A percentile compares a stretch with the other conserved stretches of the same genome.
phyloP scores from a whole-genome alignment of 2,113 vertebrate species.

The Stercorarius parasiticus region DNA sequence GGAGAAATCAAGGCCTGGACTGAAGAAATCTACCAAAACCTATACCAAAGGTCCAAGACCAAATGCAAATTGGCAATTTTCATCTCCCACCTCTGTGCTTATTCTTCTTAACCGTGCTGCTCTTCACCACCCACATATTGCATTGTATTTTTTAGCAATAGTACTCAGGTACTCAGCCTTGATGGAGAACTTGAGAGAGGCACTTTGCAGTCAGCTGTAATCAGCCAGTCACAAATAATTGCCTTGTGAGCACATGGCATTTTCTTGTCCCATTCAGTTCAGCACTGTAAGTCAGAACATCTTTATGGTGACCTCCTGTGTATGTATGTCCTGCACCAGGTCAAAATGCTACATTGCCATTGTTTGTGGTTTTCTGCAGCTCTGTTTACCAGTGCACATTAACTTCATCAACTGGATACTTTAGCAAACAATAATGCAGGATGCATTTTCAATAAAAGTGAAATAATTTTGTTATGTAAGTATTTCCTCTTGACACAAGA shows the following conservation, averaged over 20 bases:
- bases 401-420: not conserved
- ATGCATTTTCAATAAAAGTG: not conserved
- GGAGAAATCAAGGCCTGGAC: not conserved
- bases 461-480: not conserved
- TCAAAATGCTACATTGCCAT: not conserved
- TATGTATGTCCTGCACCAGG: accelerated
- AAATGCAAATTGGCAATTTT: not conserved
- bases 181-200: not conserved
- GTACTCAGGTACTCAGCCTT: not conserved
- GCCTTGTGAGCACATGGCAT: not conserved
- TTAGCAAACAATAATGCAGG: not conserved
- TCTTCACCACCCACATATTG: not conserved
- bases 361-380: not conserved
- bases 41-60: not conserved
- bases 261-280: not conserved
- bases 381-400: not conserved
- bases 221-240: not conserved
- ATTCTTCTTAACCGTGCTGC: not conserved
- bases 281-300: not conserved
- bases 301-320: not conserved
- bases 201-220: not conserved
- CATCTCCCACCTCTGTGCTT: not conserved
- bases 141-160: not conserved
- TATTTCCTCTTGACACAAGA: not conserved
- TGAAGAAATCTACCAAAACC: not conserved